Evolutionary conservation across 2,113 vertebrate genomes (phyloP).

Genomic region (Eira barbara): DNA sequence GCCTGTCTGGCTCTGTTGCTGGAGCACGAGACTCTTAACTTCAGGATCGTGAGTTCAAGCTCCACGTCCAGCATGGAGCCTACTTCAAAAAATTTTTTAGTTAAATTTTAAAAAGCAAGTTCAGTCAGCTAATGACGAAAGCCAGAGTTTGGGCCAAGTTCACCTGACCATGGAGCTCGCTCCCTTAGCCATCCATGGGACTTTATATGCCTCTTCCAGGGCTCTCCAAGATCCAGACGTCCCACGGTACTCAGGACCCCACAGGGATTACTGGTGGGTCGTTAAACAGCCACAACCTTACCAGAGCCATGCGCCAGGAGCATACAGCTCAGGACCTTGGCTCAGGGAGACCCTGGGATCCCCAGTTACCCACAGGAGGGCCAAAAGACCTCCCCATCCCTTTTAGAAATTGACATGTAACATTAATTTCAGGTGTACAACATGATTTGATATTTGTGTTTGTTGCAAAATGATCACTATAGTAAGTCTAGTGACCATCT

Average conservation of each 20-base stretch:
- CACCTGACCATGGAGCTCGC: not conserved
- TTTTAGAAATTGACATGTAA: not conserved
- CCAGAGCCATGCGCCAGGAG: not conserved
- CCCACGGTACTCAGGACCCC: not conserved
- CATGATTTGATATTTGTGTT: not conserved
- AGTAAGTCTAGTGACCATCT: not conserved
- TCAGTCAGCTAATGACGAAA: not conserved
- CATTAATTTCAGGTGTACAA: not conserved
- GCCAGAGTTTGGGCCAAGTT: not conserved
- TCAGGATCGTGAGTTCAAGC: constrained; percentile 94
- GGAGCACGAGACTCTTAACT: constrained; percentile 95
- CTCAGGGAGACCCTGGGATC: not conserved
- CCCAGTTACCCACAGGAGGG: not conserved
- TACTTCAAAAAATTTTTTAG: not conserved
- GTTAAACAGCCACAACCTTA: not conserved
- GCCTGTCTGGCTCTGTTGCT: constrained; percentile 91
- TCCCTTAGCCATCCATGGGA: not conserved
- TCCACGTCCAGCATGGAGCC: constrained; percentile 85
- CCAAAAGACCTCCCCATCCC: not conserved
- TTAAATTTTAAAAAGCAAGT: not conserved
- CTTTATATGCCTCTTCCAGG: too few relatives aligned
- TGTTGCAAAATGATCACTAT: not conserved
- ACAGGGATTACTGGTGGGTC: not conserved
- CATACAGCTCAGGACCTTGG: too few relatives aligned
- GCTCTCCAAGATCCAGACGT: not conserved